Percentiles rank a stretch among this genome's conserved stretches.
Conservation (phyloP, 2,113 vertebrate genomes). For the Tichodroma muraria region DNA sequence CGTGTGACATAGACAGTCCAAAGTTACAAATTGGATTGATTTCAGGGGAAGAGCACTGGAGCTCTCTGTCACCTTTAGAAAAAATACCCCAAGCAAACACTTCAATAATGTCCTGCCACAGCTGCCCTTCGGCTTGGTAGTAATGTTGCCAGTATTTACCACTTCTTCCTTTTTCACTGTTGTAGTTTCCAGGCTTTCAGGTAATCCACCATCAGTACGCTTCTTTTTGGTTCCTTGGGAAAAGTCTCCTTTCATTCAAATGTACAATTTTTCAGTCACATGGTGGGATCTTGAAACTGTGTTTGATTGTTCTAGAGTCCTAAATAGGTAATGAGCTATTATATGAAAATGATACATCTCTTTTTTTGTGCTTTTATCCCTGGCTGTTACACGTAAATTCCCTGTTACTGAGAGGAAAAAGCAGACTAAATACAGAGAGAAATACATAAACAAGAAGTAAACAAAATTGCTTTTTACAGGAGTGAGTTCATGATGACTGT, state of each 20-base stretch:
- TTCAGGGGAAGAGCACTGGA: neutral
- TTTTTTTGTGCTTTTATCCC: neutral
- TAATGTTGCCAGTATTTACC: neutral
- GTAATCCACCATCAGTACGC: neutral
- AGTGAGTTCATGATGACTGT: neutral
- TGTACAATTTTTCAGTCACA: rapidly evolving
- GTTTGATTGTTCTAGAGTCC: neutral
- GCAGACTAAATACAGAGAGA: neutral
- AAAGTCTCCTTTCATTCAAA: neutral
- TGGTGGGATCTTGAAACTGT: neutral
- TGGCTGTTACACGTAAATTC: neutral
- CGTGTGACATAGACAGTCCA: neutral
- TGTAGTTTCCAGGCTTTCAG: neutral
- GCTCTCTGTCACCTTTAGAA: neutral
- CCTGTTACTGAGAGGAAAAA: neutral
- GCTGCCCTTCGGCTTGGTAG: neutral
- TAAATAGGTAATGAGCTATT: neutral
- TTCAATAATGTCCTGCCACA: neutral
- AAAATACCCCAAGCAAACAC: neutral
- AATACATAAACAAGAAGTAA: neutral
- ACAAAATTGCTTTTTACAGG: neutral
- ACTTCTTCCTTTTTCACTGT: neutral
- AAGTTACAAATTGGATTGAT: neutral
- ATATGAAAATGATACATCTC: neutral
- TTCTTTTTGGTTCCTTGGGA: neutral